phyloP scores from a whole-genome alignment of 2,113 vertebrate genomes.

The Bufo bufo region DNA sequence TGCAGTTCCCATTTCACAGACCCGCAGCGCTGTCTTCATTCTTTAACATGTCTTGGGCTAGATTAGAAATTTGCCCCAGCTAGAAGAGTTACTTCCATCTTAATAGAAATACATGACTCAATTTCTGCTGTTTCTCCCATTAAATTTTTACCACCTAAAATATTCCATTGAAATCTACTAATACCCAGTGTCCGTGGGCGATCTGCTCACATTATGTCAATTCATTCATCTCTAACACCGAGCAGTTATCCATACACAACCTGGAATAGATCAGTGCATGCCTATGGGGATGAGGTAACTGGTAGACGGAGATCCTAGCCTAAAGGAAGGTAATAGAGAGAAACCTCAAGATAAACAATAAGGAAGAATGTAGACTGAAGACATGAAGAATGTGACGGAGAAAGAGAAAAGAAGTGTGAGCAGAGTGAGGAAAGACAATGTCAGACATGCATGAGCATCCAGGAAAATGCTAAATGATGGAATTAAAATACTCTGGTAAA shows the following conservation, averaged over 20 bases:
- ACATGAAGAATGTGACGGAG: not conserved
- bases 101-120: not conserved
- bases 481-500: not conserved
- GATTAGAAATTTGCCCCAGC: not conserved
- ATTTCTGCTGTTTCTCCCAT: not conserved
- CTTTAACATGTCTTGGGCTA: not conserved
- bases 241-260: conserved; percentile 4
- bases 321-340: not conserved
- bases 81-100: not conserved
- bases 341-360: not conserved
- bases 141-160: not conserved
- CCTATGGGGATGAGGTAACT: conserved; percentile 26
- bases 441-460: not conserved
- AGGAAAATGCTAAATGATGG: not conserved
- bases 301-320: not conserved
- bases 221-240: conserved; percentile 1
- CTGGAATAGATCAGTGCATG: not conserved
- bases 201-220: not conserved
- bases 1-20: too few relatives aligned
- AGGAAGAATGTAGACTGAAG: not conserved
- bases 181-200: not conserved
- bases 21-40: not conserved
- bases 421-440: not conserved
- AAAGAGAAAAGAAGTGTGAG: not conserved
- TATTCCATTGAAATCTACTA: not conserved